A percentile compares a stretch with the other conserved stretches of the same genome.
Evolutionary conservation across 2,797 vertebrate genomes (phyloP).

Genomic region (Muscicapa striata): DNA sequence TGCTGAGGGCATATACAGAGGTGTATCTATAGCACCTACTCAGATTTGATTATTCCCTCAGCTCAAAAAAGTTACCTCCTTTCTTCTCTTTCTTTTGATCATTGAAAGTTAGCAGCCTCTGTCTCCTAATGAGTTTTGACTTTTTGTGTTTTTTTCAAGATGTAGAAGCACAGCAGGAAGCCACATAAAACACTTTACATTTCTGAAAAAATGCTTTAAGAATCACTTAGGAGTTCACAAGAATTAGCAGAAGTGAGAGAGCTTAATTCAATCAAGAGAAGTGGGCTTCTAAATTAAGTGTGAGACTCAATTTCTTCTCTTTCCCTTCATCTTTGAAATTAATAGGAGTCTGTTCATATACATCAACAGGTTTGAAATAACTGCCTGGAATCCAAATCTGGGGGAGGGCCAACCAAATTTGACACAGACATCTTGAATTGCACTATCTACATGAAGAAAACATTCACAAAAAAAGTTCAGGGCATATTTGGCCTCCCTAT

Average conservation of each 20-base stretch:
- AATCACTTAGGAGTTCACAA: slow-evolving; percentile 33
- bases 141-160: slow-evolving; percentile 27
- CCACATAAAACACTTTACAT: background rate
- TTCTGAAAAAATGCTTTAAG: slow-evolving; percentile 26
- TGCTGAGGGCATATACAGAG: background rate
- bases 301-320: background rate
- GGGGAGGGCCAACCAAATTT: rapidly evolving
- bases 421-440: background rate
- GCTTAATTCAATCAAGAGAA: slow-evolving; percentile 62
- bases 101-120: background rate
- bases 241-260: slow-evolving; percentile 26
- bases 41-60: background rate
- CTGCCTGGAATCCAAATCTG: background rate
- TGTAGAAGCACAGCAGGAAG: background rate
- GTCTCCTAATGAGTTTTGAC: background rate
- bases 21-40: background rate
- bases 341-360: background rate
- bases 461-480: background rate
- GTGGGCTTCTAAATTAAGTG: slow-evolving; percentile 40
- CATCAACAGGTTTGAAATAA: background rate
- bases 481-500: background rate
- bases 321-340: background rate
- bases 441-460: background rate
- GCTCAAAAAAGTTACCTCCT: background rate
- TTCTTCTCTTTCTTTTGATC: background rate